Evolutionary conservation across 1,140 invertebrate genomes (phyloP), one percentile per base, ranked within the genome.

Genomic region (Orchesella cincta): DNA sequence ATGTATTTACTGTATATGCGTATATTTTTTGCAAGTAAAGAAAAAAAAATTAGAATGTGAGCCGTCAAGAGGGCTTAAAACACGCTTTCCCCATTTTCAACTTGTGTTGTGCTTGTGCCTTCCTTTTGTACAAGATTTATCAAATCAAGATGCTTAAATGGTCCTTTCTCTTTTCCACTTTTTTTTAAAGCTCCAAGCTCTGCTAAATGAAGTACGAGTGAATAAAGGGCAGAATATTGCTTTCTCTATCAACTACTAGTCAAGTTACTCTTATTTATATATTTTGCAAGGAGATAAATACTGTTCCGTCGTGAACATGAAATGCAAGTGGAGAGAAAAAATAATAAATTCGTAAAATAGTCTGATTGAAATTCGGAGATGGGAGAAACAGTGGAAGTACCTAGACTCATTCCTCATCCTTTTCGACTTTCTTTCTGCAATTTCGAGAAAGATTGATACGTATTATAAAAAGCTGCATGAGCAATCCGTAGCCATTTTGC

Each of bases 111-210:
- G 39, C 18, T 46, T 5, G 39, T 46, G 18, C 39, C 39, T 46
- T 46, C 18, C 18, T 46, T 8, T 46, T 46, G 5, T 46, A 5
- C 39, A 18, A 57, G 52, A 57, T 57, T 57, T 57, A 57, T 57
- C 52, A 57, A 57, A 57, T 57, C 8, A 57, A 57, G 52, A 14
- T n/a, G 23, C 52, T 57, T 46, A n/a, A n/a, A n/a, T n/a, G n/a
- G n/a, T n/a, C n/a, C n/a, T n/a, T n/a, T n/a, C n/a, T n/a, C n/a
- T n/a, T n/a, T n/a, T n/a, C n/a, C n/a, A n/a, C n/a, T n/a, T n/a
- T n/a, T n/a, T 20, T 46, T 20, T 46, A 20, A 20, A 46, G 39
- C 8, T 12, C 39, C 8, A 20, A 46, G 8, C 8, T 8, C 20
- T 8, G 39, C 8, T 12, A 12, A 46, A 46, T 12, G 39, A 46